Percentiles rank a stretch among this genome's conserved stretches.
Evolutionary conservation across 2,797 vertebrate species (phyloP).

Genomic region (Xiphophorus birchmanni): DNA sequence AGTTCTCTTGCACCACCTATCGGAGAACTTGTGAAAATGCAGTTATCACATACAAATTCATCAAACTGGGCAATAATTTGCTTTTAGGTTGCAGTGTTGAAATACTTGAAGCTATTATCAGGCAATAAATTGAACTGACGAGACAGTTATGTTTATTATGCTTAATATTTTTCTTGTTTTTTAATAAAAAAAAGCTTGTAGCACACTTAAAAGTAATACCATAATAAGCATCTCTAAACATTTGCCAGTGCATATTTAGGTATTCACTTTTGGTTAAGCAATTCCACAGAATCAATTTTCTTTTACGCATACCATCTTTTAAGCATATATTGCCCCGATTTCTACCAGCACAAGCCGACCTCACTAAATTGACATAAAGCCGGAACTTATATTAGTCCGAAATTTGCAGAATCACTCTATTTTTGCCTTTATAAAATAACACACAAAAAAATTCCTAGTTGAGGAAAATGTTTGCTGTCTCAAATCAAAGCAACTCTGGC

Average conservation of each 20-base stretch:
- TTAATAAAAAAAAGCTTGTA: no score
- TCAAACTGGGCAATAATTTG: neutral
- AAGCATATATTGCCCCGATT: neutral
- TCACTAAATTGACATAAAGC: neutral
- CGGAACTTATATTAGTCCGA: neutral
- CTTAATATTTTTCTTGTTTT: neutral
- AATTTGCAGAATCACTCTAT: neutral
- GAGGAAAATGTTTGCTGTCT: neutral
- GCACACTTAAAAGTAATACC: neutral
- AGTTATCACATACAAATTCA: neutral
- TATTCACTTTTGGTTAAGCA: neutral
- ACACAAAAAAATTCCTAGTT: neutral
- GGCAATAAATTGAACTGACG: neutral
- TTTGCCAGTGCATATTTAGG: neutral
- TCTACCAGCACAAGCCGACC: neutral
- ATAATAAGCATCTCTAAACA: neutral
- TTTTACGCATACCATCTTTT: neutral
- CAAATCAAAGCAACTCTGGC: neutral
- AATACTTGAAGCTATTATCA: neutral
- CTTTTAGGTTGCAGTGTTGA: neutral
- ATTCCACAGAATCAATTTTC: neutral
- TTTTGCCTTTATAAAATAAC: neutral
- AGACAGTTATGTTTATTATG: neutral
- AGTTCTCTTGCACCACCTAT: constrained; percentile 59
- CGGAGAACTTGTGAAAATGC: constrained; percentile 32